Conservation (phyloP, 2,797 vertebrate genomes). For the Chromobotia macracanthus region DNA sequence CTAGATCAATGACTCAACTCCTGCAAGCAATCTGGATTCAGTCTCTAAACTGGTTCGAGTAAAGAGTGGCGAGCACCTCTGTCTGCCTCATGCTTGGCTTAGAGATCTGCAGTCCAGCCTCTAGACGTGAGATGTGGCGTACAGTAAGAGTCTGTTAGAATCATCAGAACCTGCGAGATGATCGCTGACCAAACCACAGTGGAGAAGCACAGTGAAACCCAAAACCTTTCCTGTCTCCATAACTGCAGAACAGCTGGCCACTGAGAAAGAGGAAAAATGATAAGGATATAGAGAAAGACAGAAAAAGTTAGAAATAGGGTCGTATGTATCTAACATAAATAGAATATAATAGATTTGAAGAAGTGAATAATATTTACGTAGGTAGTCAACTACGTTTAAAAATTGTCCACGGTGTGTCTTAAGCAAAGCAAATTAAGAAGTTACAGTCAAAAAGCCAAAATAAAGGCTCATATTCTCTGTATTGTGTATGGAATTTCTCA, state of each 20-base stretch:
- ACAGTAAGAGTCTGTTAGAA: conserved; percentile 20
- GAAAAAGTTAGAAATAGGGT: background rate
- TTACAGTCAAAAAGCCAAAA: background rate
- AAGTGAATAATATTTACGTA: conserved; percentile 1
- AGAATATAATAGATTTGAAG: background rate
- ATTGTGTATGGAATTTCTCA: background rate
- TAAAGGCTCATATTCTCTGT: background rate
- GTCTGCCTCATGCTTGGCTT: conserved; percentile 34
- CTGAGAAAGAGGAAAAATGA: conserved; percentile 7
- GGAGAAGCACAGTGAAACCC: background rate
- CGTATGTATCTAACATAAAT: background rate
- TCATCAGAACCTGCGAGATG: conserved; percentile 31
- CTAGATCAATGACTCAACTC: conserved; percentile 44
- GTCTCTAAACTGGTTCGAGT: conserved; percentile 34
- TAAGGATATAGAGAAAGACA: background rate
- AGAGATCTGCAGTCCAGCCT: conserved; percentile 27
- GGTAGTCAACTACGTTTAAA: background rate
- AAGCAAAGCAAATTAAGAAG: background rate
- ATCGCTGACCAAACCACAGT: conserved; percentile 14
- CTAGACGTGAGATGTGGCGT: conserved; percentile 19
- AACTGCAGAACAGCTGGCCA: conserved; percentile 30
- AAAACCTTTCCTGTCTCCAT: too few species aligned
- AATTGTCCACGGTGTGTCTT: background rate
- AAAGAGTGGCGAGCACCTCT: conserved; percentile 25
- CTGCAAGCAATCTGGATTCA: conserved; percentile 53